phyloP scores from a whole-genome alignment of 2,797 vertebrate genomes.

The Peromyscus eremicus region DNA sequence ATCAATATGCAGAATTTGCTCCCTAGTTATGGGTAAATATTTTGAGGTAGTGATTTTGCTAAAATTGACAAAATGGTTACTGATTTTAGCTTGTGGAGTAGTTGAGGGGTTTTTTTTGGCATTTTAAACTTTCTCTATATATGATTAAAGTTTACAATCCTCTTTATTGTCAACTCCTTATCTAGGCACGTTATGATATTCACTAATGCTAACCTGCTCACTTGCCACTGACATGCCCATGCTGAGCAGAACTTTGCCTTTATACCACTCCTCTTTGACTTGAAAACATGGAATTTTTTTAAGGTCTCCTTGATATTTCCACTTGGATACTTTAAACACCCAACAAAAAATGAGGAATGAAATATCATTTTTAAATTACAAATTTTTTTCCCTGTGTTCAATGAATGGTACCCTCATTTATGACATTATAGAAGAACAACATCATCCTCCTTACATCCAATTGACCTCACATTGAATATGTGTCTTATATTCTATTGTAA shows the following conservation, averaged over 20 bases:
- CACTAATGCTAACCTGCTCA: not conserved
- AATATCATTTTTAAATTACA: not conserved
- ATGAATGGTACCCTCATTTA: not conserved
- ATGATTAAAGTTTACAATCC: not conserved
- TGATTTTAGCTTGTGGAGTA: not conserved
- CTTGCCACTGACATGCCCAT: not conserved
- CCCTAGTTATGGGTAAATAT: not conserved
- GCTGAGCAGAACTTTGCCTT: not conserved
- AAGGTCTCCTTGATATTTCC: not conserved
- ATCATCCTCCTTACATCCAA: not conserved
- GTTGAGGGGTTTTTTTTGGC: not conserved
- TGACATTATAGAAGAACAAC: not conserved
- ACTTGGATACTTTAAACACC: not conserved
- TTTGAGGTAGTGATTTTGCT: not conserved
- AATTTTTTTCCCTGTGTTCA: not conserved
- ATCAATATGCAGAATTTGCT: not conserved
- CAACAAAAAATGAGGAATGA: not conserved
- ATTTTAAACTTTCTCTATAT: not conserved
- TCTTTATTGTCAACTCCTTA: not conserved
- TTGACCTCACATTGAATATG: not conserved
- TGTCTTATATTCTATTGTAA: not conserved
- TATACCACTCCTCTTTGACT: not conserved
- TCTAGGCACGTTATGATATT: not conserved
- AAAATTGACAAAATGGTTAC: not conserved
- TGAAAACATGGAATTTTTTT: not conserved